Base-by-base conservation (phyloP, 2,888 invertebrate genomes). In the Scaptomyza tumidula region DNA sequence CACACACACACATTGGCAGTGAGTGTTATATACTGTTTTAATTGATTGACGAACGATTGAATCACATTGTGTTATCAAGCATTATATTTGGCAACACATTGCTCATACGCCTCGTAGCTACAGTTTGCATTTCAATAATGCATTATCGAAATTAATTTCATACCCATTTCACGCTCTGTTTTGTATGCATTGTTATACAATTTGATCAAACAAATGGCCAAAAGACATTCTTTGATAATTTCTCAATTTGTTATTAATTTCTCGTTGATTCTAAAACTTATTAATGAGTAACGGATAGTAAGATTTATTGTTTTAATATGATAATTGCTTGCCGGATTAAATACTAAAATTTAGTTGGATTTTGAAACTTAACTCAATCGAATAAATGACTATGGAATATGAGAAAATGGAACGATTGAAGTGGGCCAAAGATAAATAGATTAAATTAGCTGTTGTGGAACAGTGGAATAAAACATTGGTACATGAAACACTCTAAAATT, bases 91-190 rank as follows among this genome's bases (percentile, higher is more conserved):
- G 14, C 59, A 66, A 41, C 62, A 45, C 61, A 64, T 56, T 56
- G 58, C 61, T 35, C 64, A 75, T 57, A 62, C 63, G 73, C 52
- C 54, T 27, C 58, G 44, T 49, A 14, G 45, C 16, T 52, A 54
- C 37, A 54, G 48, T 45, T 14, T 61, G 59, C 61, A 49, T 52
- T 70, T 66, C 45, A 53, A 72, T 80, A 78, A 78, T 69, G 61
- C 65, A 78, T 72, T 66, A 61, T 45, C 52, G 55, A 78, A 78
- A 76, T 78, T 69, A 64, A 78, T 76, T 76, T 67, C 53, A 69
- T 67, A 69, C 49, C 57, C 61, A 64, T 70, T 75, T 58, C 41
- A 50, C 60, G 50, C 60, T 62, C 55, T 16, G 60, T 11, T 54
- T 43, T 41, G 57, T 57, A 16, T 54, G 27, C 45, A 55, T 71